Evolutionary conservation across 2,888 invertebrate species (phyloP).

Genomic region (Odontocolon sp.): DNA sequence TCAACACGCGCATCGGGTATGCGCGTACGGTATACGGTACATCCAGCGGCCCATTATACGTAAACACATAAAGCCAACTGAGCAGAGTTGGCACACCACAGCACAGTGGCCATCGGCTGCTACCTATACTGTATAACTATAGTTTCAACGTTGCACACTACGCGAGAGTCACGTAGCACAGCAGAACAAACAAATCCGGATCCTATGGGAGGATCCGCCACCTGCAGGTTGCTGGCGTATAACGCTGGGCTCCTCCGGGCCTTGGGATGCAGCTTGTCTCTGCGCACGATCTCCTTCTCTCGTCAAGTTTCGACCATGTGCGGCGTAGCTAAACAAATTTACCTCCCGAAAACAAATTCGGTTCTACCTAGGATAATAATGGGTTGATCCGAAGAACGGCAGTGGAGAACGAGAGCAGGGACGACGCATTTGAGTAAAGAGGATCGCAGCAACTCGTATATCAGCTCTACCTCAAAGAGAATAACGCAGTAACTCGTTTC

Average conservation of each 20-base stretch:
- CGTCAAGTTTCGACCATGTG: constrained; percentile 21
- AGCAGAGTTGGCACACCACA: neutral
- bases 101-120: constrained; percentile 5
- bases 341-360: constrained; percentile 24
- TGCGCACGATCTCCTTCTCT: neutral
- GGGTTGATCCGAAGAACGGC: constrained; percentile 1
- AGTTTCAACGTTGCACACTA: constrained; percentile 4
- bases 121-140: neutral
- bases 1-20: no score
- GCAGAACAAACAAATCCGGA: constrained; percentile 29
- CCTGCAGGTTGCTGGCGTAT: no score
- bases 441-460: constrained; percentile 29
- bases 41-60: constrained; percentile 13
- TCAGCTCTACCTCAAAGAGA: constrained; percentile 21
- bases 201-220: neutral
- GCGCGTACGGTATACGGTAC: no score
- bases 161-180: constrained; percentile 23
- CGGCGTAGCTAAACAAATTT: constrained; percentile 35
- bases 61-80: constrained; percentile 3
- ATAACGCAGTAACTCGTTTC: constrained; percentile 1
- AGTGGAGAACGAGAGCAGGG: neutral
- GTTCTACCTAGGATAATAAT: neutral
- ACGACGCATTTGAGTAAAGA: constrained; percentile 22
- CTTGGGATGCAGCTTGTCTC: no score
- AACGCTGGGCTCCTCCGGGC: no score